Base-by-base conservation (phyloP, 2,888 invertebrate genomes). In the Rambutsinella grinnellia region DNA sequence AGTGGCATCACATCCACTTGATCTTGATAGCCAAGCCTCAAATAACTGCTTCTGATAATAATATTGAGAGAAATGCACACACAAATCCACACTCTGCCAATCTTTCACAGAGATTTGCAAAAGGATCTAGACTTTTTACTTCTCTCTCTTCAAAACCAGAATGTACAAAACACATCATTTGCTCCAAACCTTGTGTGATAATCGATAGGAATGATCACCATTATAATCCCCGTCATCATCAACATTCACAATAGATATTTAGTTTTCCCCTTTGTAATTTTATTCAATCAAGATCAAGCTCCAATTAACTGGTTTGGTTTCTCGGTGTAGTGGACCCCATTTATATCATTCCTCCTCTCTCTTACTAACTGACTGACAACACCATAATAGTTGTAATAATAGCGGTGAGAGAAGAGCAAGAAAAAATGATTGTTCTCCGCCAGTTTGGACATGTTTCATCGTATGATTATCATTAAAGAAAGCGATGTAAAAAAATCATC, bases 221-320 rank as follows among this genome's bases (percentile, higher is more conserved):
- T 36, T 13, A 36, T 36, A 36, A 36, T 36, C 36, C 36, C 13
- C 36, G 6, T 36, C 13, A 5, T 36, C 36, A 36, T 36, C 36
- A 13, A 8, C 36, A 36, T 36, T 13, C 36, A 5, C 36, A 36
- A 8, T 8, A 5, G 13, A 8, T 36, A 13, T 36, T 8, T 36
- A 36, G 5, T 36, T 53, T 65, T 72, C 65, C 63, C 58, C 72
- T 60, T 66, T 65, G 65, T 65, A 72, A 65, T 66, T 72, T 72
- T 72, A 72, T 72, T 72, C 72, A 72, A 72, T 74, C 74, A 67
- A 74, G 67, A 74, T 74, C 74, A 66, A 67, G 54, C 67, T 56
- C 62, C 75, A 75, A 68, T 68, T 75, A 68, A 75, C 68, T 67
- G 67, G 67, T 68, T 69, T 61, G 36, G 26, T 53, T 36, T 5